Base-by-base conservation (phyloP, 2,888 invertebrate species). In the Acronicta aceris region DNA sequence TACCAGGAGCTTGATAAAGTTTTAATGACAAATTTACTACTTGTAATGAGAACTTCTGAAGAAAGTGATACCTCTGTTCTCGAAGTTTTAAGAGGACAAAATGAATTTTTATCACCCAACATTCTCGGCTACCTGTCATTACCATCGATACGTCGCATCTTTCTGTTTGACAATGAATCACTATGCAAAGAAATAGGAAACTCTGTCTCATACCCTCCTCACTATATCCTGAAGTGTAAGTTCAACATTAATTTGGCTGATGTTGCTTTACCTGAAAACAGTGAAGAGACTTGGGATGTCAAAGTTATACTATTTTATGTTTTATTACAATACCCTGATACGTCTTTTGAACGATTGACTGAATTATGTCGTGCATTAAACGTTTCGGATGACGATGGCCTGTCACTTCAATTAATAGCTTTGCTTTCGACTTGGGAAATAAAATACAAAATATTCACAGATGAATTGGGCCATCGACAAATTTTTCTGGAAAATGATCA, bases 281-380 rank as follows among this genome's bases (percentile, higher is more conserved):
- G 86, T 40, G 94, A 94, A 82, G 92, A 93, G 82, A 94, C 94
- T 17, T 93, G 92, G 93, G 93, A 94, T 83, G 89, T 88, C 0
- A 93, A 94, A 84, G 88, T 93, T 33, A 82, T 94, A 58, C 75
- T 94, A n/a, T 93, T 93, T 81, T 89, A 90, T 68, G 88, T 93
- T 64, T 81, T 94, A 65, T 87, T 85, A 73, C 90, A 91, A 73
- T 82, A 87, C 63, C 92, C 93, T 17, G 73, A 88, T 49, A 92
- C 85, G 6, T 65, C 80, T 46, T 86, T 89, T 58, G 87, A 90
- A 42, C 79, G 89, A 58, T 79, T 94, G 25, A 65, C 81, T 4
- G 91, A 93, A 60, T 71, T 93, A 56, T 93, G 94, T 74, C 85
- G 83, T 49, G 89, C 89, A 5, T 83, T 94, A 62, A 90, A 91